Conservation (phyloP, 2,888 invertebrate genomes). For the Pycnomerus fuliginosus region DNA sequence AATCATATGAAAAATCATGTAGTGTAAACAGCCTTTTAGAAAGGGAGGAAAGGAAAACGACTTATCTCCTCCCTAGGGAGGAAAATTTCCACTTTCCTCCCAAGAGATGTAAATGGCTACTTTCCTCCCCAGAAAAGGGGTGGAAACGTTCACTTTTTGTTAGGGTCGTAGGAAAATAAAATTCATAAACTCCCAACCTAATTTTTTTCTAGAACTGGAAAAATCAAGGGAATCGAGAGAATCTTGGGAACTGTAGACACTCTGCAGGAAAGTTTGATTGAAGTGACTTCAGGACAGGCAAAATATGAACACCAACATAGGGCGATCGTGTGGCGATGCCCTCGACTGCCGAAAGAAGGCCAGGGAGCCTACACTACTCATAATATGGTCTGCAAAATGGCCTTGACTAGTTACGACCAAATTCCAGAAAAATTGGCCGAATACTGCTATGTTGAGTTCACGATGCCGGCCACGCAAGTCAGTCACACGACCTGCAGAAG, state of each 20-base stretch:
- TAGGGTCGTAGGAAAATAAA: too few relatives aligned
- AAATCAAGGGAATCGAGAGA: constrained; percentile 90
- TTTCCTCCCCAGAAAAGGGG: too few relatives aligned
- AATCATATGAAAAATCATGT: too few relatives aligned
- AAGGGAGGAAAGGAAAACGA: too few relatives aligned
- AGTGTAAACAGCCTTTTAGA: too few relatives aligned
- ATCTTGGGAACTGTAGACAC: constrained; percentile 90
- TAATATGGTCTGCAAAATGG: constrained; percentile 91
- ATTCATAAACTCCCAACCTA: too few relatives aligned
- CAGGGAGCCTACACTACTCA: constrained; percentile 99
- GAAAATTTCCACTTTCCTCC: too few relatives aligned
- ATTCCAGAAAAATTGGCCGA: constrained; percentile 91
- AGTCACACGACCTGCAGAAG: constrained; percentile 96
- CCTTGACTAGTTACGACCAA: constrained; percentile 95
- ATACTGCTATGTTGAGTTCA: constrained; percentile 91
- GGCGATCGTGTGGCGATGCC: constrained; percentile 97
- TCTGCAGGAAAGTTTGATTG: constrained; percentile 87
- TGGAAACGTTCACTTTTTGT: too few relatives aligned
- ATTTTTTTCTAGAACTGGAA: constrained; percentile 65
- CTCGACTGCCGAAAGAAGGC: constrained; percentile 95
- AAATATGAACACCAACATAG: constrained; percentile 99
- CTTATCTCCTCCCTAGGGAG: too few relatives aligned
- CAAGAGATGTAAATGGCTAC: too few relatives aligned
- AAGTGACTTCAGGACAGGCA: constrained; percentile 94
- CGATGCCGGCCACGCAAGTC: constrained; percentile 96